A percentile compares a stretch with the other conserved stretches of the same genome.
phyloP scores from a whole-genome alignment of 2,113 vertebrate genomes.

The Myotis yumanensis region DNA sequence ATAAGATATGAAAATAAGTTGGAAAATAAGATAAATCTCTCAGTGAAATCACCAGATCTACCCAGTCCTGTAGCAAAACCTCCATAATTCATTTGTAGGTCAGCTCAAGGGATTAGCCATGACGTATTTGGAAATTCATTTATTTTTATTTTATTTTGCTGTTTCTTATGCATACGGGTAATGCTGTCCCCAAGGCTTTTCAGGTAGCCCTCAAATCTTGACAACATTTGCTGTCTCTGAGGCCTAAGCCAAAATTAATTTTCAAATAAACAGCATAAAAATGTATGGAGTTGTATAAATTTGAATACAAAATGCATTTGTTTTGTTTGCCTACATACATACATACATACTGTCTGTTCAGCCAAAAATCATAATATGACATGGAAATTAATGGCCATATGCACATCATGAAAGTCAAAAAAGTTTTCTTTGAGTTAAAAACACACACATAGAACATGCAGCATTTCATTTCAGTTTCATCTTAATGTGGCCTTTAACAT shows the following conservation, averaged over 20 bases:
- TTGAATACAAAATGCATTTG: conserved; percentile 92
- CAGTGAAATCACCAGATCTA: conserved; percentile 90
- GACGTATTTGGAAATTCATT: conserved; percentile 94
- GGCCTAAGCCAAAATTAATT: conserved; percentile 92
- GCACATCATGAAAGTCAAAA: conserved; percentile 88
- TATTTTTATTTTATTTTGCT: conserved; percentile 96
- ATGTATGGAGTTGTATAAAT: conserved; percentile 93
- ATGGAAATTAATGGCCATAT: conserved; percentile 87
- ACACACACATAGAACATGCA: conserved; percentile 64
- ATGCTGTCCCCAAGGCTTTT: conserved; percentile 93
- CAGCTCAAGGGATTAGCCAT: conserved; percentile 91
- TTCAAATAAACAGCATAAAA: conserved; percentile 94
- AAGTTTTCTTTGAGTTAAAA: conserved; percentile 84
- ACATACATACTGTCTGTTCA: conserved; percentile 87
- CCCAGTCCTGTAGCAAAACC: conserved; percentile 88
- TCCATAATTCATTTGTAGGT: conserved; percentile 90
- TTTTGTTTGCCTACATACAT: conserved; percentile 87
- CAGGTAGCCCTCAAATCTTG: conserved; percentile 93
- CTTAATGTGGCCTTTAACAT: conserved; percentile 57
- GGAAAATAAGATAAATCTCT: conserved; percentile 97
- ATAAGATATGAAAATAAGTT: conserved; percentile 99
- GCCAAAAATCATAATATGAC: conserved; percentile 89
- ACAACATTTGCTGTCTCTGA: conserved; percentile 92
- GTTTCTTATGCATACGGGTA: conserved; percentile 94
- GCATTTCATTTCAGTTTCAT: conserved; percentile 58